Evolutionary conservation across 2,113 vertebrate species (phyloP), one percentile per base, ranked within the genome.

Genomic region (Apus apus): DNA sequence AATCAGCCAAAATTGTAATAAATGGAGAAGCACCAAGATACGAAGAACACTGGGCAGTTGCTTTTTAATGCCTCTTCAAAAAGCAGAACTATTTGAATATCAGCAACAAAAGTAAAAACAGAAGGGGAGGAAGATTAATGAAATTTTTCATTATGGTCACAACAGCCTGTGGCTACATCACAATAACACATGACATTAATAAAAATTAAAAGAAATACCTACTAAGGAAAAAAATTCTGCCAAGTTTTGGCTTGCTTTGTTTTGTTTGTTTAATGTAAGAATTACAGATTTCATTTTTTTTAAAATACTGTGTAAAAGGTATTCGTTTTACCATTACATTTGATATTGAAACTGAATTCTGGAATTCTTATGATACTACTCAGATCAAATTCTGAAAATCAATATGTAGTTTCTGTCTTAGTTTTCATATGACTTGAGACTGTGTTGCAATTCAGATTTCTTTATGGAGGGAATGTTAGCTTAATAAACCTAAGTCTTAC

Each of bases 1-100:
- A 98, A 87, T 96, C 98, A 98, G 73, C 98, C 98, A 11, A 99
- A 98, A 95, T 96, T 94, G 85, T 98, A 93, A 97, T 43, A 32
- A 72, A 29, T 85, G 80, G 87, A 58, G 61, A 85, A 93, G 50
- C 40, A 60, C 26, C 32, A 76, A 62, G 71, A 89, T 54, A 51
- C 0, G 57, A 92, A 94, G 61, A 84, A 82, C 54, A 48, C 36
- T 71, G 61, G 45, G 32, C 40, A 26, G 19, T 60, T 85, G 64
- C 71, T n/a, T 91, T 95, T 62, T 53, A 65, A 67, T 65, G 94
- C 57, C 29, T 88, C n/a, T 89, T 54, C 43, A 61, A 66, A n/a
- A 81, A 85, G 7, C 25, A 70, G 68, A 79, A 73, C 22, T 83
- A 29, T 53, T 45, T 81, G 75, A 87, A 29, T 89, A 61, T 77